phyloP scores from a whole-genome alignment of 1,140 invertebrate genomes.

The Drosophila teissieri region DNA sequence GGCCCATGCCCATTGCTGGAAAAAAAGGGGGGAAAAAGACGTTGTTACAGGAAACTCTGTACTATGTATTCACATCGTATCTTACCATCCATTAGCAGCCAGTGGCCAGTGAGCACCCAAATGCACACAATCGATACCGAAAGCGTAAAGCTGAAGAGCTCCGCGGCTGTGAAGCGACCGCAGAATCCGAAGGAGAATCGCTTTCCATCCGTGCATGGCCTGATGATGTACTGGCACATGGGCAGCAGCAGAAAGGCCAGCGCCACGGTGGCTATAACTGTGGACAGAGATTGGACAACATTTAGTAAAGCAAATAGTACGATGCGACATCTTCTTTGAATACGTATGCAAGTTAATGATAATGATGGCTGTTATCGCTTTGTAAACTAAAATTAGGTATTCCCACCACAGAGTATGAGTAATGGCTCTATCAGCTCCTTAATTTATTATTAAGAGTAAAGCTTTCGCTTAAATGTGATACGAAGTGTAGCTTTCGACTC shows the following conservation, averaged over 20 bases:
- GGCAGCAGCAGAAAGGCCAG: constrained; percentile 97
- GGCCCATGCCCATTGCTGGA: constrained; percentile 96
- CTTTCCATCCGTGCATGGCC: constrained; percentile 93
- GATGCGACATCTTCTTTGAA: no score
- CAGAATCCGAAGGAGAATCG: constrained; percentile 96
- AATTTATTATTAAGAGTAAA: no score
- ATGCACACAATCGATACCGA: constrained; percentile 97
- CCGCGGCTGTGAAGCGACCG: constrained; percentile 96
- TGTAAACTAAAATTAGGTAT: no score
- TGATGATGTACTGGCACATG: constrained; percentile 98
- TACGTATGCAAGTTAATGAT: no score
- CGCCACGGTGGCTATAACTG: constrained; percentile 98
- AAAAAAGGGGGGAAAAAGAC: constrained; percentile 22
- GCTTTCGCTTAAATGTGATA: no score
- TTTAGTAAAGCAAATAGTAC: not conserved
- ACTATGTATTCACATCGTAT: not conserved
- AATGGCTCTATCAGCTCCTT: no score
- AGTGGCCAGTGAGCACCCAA: constrained; percentile 98
- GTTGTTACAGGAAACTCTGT: not conserved
- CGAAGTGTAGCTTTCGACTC: no score
- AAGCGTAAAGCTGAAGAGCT: constrained; percentile 96
- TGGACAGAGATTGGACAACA: not conserved
- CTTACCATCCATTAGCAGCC: constrained; percentile 97
- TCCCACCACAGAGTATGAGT: no score
- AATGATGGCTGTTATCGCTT: no score